Conservation (phyloP, 2,797 vertebrate species). For the Petrocephalus schoutedeni region DNA sequence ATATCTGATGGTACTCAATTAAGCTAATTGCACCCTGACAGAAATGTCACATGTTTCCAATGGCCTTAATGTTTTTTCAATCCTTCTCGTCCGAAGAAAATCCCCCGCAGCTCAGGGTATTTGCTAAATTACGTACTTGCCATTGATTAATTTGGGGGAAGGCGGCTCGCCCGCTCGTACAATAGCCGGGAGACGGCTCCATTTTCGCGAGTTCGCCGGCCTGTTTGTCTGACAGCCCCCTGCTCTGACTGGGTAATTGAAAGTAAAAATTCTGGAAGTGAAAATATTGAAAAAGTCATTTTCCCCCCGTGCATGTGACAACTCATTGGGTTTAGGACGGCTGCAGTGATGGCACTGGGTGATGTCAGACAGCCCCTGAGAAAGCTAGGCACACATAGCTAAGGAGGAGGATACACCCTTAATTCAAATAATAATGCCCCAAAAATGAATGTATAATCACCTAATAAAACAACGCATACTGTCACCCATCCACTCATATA, state of each 20-base stretch:
- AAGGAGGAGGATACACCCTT: not conserved
- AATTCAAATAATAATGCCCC: not conserved
- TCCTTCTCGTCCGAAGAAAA: not conserved
- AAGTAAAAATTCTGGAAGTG: constrained; percentile 10
- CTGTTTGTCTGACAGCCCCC: not conserved
- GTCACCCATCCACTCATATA: not conserved
- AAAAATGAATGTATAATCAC: constrained; percentile 7
- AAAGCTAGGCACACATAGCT: not conserved
- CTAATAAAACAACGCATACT: not conserved
- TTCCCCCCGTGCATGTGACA: not conserved
- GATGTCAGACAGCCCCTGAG: not conserved
- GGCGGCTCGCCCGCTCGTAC: not conserved
- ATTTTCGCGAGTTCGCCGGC: not conserved
- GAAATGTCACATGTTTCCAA: not conserved
- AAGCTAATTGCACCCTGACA: not conserved
- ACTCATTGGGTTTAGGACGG: not conserved
- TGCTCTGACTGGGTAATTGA: constrained; percentile 10
- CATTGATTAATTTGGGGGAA: not conserved
- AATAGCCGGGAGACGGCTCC: not conserved
- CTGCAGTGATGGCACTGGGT: not conserved
- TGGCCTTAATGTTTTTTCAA: not conserved
- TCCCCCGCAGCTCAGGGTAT: not conserved
- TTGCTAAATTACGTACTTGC: not conserved
- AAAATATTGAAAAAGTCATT: constrained; percentile 15
- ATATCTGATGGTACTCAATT: not conserved